These are phyloP conservation scores for Microcebus griseorufus DNA, from an alignment of 2,113 vertebrate genomes.

Conservation along the genomic window DNA sequence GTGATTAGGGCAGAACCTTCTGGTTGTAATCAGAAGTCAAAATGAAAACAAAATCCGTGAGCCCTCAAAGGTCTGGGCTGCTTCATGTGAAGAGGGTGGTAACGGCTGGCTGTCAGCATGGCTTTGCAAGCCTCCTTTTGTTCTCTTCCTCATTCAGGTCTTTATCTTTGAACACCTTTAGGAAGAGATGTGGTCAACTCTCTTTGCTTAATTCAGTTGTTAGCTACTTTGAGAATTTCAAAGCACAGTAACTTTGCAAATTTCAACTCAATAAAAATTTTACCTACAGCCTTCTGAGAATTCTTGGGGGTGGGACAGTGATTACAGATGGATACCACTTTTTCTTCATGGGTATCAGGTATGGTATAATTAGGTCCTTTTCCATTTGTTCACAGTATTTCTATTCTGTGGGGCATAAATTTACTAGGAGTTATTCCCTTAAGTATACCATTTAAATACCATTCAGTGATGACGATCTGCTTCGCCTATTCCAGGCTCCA, in stretches of 20 bases:
- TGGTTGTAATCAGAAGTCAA: neutral
- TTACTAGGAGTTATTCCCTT: neutral
- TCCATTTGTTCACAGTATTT: neutral
- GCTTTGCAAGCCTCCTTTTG: neutral
- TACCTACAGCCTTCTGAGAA: neutral
- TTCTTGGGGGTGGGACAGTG: neutral
- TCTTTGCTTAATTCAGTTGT: neutral
- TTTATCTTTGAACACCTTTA: neutral
- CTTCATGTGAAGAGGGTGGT: neutral
- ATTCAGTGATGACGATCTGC: neutral
- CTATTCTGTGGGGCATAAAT: neutral
- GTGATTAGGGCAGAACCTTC: neutral
- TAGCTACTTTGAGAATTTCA: conserved; percentile 39
- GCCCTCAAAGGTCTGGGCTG: neutral
- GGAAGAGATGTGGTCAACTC: neutral
- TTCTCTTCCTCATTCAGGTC: neutral
- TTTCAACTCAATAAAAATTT: conserved; percentile 16
- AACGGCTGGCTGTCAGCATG: neutral
- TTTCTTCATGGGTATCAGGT: neutral
- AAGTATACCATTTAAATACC: neutral
- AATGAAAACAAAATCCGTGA: neutral
- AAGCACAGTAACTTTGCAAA: conserved; percentile 9
- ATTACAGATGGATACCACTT: neutral
- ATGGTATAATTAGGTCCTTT: neutral
- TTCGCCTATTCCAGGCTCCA: neutral